Conservation (phyloP, 2,888 invertebrate genomes). For the Cyclophora punctaria region DNA sequence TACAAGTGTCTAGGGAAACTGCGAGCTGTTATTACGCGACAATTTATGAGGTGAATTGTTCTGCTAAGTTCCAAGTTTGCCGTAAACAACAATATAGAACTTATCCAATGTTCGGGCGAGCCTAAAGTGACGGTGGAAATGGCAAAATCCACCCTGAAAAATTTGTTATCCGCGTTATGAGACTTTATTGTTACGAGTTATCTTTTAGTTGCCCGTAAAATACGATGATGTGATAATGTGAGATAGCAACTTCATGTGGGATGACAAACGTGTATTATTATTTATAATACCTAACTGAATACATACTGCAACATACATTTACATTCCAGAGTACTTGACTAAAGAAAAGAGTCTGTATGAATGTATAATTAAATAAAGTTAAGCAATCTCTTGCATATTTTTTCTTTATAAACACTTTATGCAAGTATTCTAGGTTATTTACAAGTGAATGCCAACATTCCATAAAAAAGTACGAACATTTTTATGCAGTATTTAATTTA, state of each 20-base stretch:
- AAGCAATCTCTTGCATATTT: conserved; percentile 1
- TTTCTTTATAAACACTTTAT: too few relatives aligned
- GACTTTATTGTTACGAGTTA: conserved; percentile 34
- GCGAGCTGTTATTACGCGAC: conserved; percentile 67
- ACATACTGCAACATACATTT: too few relatives aligned
- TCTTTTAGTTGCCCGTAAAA: too few relatives aligned
- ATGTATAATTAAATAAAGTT: conserved; percentile 7
- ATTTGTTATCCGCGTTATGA: conserved; percentile 45
- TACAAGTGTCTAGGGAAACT: conserved; percentile 70
- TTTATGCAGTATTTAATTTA: too few relatives aligned
- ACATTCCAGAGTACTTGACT: too few relatives aligned
- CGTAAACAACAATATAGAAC: conserved; percentile 70
- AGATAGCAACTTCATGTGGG: too few relatives aligned
- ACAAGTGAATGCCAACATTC: too few relatives aligned
- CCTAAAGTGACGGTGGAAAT: conserved; percentile 55
- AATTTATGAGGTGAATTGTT: conserved; percentile 69
- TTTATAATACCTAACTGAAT: too few relatives aligned
- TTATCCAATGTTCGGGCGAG: conserved; percentile 55
- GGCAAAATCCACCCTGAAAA: conserved; percentile 50
- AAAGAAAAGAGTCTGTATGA: not conserved
- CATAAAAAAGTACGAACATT: too few relatives aligned
- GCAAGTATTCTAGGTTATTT: too few relatives aligned
- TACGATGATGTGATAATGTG: too few relatives aligned
- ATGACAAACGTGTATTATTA: too few relatives aligned
- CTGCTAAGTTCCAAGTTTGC: conserved; percentile 61